Evolutionary conservation across 2,113 vertebrate genomes (phyloP), one percentile per base, ranked within the genome.

Genomic region (Leptobrachium leishanense): DNA sequence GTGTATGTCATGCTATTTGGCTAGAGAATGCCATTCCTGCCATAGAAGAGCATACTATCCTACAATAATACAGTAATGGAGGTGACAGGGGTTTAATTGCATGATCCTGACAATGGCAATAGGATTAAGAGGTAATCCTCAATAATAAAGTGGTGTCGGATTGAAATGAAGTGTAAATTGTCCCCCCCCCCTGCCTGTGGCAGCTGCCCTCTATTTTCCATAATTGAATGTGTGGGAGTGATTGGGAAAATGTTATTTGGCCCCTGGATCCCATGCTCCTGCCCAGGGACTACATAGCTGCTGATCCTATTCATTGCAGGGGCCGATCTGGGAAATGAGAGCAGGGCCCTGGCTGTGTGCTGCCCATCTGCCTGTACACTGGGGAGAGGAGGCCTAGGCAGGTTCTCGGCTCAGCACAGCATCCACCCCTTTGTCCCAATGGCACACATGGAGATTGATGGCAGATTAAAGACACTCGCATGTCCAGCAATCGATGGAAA

Each of bases 371-470:
- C 94, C 84, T 91, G 90, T 93, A 93, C 89, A 1, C 87, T 92
- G 87, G 95, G 93, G 92, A 94, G 92, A 93, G 20, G 90, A 89
- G 91, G 91, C 92, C 86, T 91, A 91, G 92, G 90, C 90, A 85
- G 91, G 88, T 91, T 88, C 90, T 89, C 92, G 89, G 95, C 91
- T 94, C 95, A 85, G 84, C 88, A 85, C 93, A 95, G 95, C 92
- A 93, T 90, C 87, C 84, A 88, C 88, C 87, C 93, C 90, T 95
- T 98, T 98, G 96, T 98, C 94, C 94, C 92, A 83, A 86, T 94
- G 95, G 95, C 95, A 96, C 94, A 94, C 95, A 99, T 98, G 95
- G 95, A 98, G 96, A 99, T 96, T 95, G 96, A 98, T 98, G 95
- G 12, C 89, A 95, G 94, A 98, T 98, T 96, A 96, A 97, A 93